Conservation (phyloP, 2,797 vertebrate species). For the Cynodonichthys magdalenae region DNA sequence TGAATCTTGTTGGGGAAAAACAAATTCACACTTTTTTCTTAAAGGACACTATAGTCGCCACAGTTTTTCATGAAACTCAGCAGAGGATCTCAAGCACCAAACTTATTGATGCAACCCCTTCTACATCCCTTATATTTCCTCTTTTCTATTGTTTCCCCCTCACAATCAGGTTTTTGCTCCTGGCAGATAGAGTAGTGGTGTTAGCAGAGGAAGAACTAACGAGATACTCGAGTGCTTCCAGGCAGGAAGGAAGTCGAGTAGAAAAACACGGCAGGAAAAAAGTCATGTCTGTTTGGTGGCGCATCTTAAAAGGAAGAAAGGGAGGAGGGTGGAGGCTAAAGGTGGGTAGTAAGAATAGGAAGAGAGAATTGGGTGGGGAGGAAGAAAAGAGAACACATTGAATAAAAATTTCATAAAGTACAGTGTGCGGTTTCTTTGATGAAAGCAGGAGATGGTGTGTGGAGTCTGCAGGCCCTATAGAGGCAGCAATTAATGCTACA, state of each 20-base stretch:
- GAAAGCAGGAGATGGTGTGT: conserved; percentile 71
- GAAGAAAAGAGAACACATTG: conserved; percentile 79
- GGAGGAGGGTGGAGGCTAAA: conserved; percentile 46
- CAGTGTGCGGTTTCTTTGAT: conserved; percentile 82
- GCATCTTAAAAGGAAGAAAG: conserved; percentile 55
- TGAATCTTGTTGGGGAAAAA: too few species aligned
- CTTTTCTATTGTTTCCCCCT: not conserved
- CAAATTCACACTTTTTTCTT: not conserved
- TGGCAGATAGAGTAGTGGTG: conserved; percentile 74
- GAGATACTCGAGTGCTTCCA: conserved; percentile 78
- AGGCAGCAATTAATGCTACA: conserved; percentile 84
- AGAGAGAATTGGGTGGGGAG: conserved; percentile 65
- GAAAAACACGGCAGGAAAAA: conserved; percentile 74
- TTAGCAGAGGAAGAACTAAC: conserved; percentile 80
- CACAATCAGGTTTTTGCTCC: conserved; percentile 71
- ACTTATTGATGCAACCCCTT: conserved; percentile 60
- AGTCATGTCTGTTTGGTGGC: conserved; percentile 82
- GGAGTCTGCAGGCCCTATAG: conserved; percentile 79
- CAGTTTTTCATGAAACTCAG: conserved; percentile 60
- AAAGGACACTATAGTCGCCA: conserved; percentile 54
- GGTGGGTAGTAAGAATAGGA: conserved; percentile 75
- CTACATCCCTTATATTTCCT: conserved; percentile 49
- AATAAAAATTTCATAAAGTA: conserved; percentile 89
- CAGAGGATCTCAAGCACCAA: conserved; percentile 52
- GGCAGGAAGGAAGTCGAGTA: conserved; percentile 85